A percentile compares a stretch with the other conserved stretches of the same genome.
Evolutionary conservation across 2,888 invertebrate genomes (phyloP).

Genomic region (Agrypnus murinus): DNA sequence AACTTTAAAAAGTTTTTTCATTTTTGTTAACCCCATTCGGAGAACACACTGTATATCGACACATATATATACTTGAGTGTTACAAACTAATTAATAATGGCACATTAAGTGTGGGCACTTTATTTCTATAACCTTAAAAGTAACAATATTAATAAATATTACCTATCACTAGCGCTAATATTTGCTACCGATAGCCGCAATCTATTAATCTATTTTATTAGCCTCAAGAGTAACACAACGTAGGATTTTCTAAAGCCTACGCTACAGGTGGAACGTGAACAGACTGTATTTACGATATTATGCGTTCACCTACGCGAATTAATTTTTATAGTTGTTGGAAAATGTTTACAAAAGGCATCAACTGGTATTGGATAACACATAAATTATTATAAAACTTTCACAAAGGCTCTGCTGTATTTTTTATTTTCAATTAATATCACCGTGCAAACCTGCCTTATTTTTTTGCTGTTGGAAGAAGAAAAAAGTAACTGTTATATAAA

Average conservation of each 20-base stretch:
- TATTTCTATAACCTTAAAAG: no score
- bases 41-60: no score
- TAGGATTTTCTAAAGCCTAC: not conserved
- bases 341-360: slow-evolving; percentile 6
- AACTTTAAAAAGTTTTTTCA: no score
- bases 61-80: no score
- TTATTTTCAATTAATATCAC: no score
- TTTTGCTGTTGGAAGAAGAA: no score
- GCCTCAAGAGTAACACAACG: not conserved
- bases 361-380: not conserved
- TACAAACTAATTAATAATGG: not conserved
- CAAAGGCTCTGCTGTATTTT: not conserved
- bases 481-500: no score
- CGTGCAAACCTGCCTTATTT: no score
- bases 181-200: not conserved
- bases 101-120: no score
- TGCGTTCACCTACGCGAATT: slow-evolving; percentile 14
- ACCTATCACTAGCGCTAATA: not conserved
- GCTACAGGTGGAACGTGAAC: not conserved
- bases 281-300: not conserved
- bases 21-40: no score
- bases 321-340: not conserved
- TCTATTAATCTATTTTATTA: slow-evolving; percentile 6
- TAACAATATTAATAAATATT: no score
- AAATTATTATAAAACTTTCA: not conserved